phyloP scores from a whole-genome alignment of 2,888 invertebrate species.

The Trypoxylon attenuatum region DNA sequence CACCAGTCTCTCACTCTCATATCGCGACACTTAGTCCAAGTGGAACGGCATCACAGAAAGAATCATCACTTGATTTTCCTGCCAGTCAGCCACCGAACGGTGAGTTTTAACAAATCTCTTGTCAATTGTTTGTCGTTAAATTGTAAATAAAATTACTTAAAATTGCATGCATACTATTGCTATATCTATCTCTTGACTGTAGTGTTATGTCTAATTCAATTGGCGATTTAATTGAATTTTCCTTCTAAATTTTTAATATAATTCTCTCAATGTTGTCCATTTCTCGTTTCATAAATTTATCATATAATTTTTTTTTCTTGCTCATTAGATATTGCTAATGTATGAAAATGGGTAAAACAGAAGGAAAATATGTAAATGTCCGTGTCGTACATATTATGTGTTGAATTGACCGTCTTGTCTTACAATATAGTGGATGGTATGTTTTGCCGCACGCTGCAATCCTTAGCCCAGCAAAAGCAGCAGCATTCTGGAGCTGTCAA shows the following conservation, averaged over 20 bases:
- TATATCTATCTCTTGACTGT: too few species aligned
- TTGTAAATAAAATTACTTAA: too few species aligned
- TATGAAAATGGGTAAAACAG: too few species aligned
- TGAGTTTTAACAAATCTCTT: conserved; percentile 47
- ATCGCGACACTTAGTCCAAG: conserved; percentile 71
- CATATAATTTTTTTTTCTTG: too few species aligned
- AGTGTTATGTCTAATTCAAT: too few species aligned
- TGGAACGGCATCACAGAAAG: conserved; percentile 69
- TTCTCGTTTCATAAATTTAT: too few species aligned
- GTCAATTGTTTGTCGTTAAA: too few species aligned
- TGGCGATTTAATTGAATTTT: too few species aligned
- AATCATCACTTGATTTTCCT: conserved; percentile 69
- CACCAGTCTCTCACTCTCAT: conserved; percentile 79
- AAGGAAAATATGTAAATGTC: conserved; percentile 23
- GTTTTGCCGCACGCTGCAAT: conserved; percentile 80
- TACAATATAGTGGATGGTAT: conserved; percentile 77
- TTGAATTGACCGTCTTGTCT: conserved; percentile 40
- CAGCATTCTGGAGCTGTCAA: conserved; percentile 71
- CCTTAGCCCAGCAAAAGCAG: conserved; percentile 79
- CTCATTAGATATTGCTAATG: too few species aligned
- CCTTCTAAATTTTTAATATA: too few species aligned
- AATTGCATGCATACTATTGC: too few species aligned
- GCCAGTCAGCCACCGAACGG: conserved; percentile 74
- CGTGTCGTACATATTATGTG: conserved; percentile 11
- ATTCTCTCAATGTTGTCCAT: too few species aligned